Evolutionary conservation across 2,113 vertebrate species (phyloP).

Genomic region (Clinocottus analis): DNA sequence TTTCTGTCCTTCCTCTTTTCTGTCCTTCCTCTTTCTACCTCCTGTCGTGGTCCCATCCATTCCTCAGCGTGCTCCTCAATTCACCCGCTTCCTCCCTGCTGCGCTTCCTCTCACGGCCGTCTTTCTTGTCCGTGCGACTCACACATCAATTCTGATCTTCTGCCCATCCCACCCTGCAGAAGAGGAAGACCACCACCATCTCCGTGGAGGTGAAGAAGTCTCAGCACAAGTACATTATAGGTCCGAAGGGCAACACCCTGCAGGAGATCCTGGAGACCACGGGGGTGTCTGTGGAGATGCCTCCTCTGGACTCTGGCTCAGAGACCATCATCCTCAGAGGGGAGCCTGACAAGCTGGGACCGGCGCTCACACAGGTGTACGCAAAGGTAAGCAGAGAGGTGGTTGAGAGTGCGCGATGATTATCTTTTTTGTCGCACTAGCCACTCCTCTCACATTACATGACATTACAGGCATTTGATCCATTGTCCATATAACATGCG

Average conservation of each 20-base stretch:
- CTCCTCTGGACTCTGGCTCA: constrained; percentile 80
- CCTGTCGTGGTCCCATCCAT: constrained; percentile 7
- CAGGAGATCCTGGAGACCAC: constrained; percentile 86
- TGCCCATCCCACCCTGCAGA: constrained; percentile 66
- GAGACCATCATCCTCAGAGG: constrained; percentile 85
- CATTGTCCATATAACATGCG: background rate
- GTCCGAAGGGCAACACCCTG: constrained; percentile 84
- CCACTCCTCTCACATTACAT: background rate
- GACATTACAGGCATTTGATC: background rate
- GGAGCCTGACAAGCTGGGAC: constrained; percentile 84
- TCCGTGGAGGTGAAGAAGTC: constrained; percentile 86
- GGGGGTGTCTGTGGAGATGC: constrained; percentile 84
- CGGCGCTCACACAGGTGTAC: constrained; percentile 84
- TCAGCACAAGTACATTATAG: constrained; percentile 86
- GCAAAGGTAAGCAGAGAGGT: constrained; percentile 78
- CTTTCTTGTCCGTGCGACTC: background rate
- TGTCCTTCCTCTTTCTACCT: too few species aligned
- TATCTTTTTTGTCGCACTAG: background rate
- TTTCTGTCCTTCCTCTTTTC: constrained; percentile 3
- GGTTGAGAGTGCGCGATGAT: background rate
- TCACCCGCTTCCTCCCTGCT: background rate
- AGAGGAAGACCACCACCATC: constrained; percentile 85
- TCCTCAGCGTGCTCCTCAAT: background rate
- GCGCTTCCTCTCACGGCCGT: background rate
- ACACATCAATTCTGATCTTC: background rate